Base-by-base conservation (phyloP, 2,888 invertebrate species). In the Lumbricus terrestris region DNA sequence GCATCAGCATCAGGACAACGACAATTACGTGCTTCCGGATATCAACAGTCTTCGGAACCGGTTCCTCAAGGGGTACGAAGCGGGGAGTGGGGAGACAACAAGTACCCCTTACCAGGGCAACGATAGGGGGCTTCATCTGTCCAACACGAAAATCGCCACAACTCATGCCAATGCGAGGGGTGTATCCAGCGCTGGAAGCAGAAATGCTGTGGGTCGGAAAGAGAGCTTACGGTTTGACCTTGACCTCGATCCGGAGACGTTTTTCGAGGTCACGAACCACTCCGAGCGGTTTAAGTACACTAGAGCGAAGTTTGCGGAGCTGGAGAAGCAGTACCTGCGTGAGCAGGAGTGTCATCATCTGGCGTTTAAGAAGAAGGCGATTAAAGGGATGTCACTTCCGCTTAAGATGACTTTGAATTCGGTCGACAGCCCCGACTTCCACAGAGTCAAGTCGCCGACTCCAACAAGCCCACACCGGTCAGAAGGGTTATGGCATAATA, bases 261-360 rank as follows among this genome's bases (percentile, higher is more conserved):
- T 90, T 42, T 88, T 90, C 38, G 90, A 91, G 82, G 88, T 82
- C 82, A 91, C 88, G 16, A 91, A 90, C 42, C 91, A 91, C 37
- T 88, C 91, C 3, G 90, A 91, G 82, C 83, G 91, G n/a, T 91
- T 90, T 83, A 47, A 47, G 29, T 88, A 90, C 35, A 91, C 90
- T 16, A 47, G 91, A 20, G 91, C 91, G 23, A 69, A 88, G 54
- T 91, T 91, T 89, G 91, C 91, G 20, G 88, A 91, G 69, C 90
- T 91, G 90, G 91, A 91, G 40, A 90, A 91, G 83, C 90, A 91
- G 83, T 90, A 37, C 88, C 34, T 34, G 34, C n/a, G 88, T 47
- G 90, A 91, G n/a, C 82, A 83, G 37, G 35, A 89, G 82, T 23
- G 23, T 15, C 85, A 85, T 5, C 37, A 37, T 6, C 85, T 85